phyloP scores from a whole-genome alignment of 2,888 invertebrate genomes.

The Troides helena region DNA sequence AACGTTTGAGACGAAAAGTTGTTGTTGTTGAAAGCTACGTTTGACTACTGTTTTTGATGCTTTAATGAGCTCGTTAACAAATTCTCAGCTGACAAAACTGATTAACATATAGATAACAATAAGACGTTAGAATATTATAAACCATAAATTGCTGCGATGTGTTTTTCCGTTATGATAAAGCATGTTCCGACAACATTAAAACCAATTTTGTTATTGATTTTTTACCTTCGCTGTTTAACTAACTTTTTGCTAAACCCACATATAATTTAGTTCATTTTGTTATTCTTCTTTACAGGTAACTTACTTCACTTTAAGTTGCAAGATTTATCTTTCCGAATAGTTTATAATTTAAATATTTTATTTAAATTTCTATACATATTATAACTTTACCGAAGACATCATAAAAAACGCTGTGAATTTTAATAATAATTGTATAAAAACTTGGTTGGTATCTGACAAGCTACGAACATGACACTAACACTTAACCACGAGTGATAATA shows the following conservation, averaged over 20 bases:
- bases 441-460: background rate
- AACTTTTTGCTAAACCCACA: no score
- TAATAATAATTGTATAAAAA: background rate
- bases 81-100: conserved; percentile 5
- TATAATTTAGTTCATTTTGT: no score
- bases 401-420: background rate
- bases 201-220: no score
- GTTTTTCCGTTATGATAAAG: background rate
- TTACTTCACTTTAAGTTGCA: no score
- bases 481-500: conserved; percentile 4
- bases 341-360: no score
- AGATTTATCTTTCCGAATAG: no score
- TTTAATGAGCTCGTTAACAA: conserved; percentile 14
- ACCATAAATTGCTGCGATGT: background rate
- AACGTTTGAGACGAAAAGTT: conserved; percentile 17
- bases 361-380: background rate
- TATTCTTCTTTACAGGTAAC: no score
- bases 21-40: conserved; percentile 5
- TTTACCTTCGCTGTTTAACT: no score
- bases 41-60: conserved; percentile 18
- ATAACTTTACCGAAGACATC: background rate
- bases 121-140: background rate
- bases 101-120: background rate
- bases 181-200: no score
- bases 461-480: conserved; percentile 1